These are phyloP conservation scores for Dendrocincla tyrannina DNA, from an alignment of 2,797 vertebrate species.

Conservation along the genomic window DNA sequence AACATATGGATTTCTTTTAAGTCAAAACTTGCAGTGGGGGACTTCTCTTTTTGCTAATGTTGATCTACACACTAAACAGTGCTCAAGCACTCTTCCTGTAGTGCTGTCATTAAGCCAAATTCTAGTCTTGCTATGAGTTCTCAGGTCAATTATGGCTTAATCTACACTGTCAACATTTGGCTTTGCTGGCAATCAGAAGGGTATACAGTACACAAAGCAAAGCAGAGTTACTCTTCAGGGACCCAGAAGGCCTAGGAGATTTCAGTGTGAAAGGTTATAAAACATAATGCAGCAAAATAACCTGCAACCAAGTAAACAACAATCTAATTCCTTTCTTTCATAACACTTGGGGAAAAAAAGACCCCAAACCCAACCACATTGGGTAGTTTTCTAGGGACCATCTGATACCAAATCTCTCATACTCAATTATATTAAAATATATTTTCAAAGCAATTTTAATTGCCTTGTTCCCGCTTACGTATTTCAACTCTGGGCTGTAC, in stretches of 20 bases:
- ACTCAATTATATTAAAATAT: not conserved
- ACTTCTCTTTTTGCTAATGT: not conserved
- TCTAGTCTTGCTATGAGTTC: not conserved
- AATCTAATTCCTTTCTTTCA: not conserved
- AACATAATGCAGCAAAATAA: not conserved
- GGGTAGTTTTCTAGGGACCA: not conserved
- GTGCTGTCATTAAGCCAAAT: not conserved
- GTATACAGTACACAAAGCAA: not conserved
- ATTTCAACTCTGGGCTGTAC: not conserved
- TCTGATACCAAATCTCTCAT: not conserved
- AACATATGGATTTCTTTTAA: not conserved
- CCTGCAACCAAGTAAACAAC: not conserved
- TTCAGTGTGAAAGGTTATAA: not conserved
- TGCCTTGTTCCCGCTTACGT: not conserved
- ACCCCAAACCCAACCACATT: no score
- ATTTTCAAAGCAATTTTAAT: not conserved
- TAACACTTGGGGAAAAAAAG: not conserved
- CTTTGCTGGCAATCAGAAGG: not conserved
- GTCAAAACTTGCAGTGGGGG: not conserved
- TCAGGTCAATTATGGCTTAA: not conserved
- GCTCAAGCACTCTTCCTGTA: not conserved
- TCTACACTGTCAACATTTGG: not conserved
- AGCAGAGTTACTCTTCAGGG: not conserved
- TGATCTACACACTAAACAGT: not conserved
- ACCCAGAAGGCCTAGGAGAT: not conserved